Evolutionary conservation across 2,888 invertebrate species (phyloP).

Genomic region (Sinotaia quadrata): DNA sequence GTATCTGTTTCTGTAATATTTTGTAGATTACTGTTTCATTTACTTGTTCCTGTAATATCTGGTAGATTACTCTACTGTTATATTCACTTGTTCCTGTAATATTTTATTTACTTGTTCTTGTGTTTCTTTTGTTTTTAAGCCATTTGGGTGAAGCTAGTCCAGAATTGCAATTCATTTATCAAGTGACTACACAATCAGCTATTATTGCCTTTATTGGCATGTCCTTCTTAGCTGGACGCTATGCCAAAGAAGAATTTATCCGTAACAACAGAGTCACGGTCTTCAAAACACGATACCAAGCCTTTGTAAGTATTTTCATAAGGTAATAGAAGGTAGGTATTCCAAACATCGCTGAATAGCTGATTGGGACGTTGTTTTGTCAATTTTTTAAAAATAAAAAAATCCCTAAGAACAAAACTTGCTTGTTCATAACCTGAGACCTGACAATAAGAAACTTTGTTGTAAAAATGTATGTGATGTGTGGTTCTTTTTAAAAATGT

Average conservation of each 20-base stretch:
- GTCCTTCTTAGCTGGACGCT: slow-evolving; percentile 16
- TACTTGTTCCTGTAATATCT: background rate
- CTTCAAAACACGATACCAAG: slow-evolving; percentile 27
- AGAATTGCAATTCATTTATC: slow-evolving; percentile 14
- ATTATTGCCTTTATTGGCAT: slow-evolving; percentile 2
- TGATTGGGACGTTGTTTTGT: too few species aligned
- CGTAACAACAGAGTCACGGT: slow-evolving; percentile 18
- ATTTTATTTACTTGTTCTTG: slow-evolving; percentile 1
- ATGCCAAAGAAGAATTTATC: slow-evolving; percentile 25
- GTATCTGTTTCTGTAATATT: too few species aligned
- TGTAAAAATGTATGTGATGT: too few species aligned
- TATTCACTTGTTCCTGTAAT: slow-evolving; percentile 15
- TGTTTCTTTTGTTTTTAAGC: slow-evolving; percentile 3
- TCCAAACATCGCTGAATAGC: too few species aligned
- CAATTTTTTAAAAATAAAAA: too few species aligned
- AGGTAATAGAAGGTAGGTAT: too few species aligned
- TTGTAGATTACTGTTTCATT: too few species aligned
- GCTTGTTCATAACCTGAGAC: too few species aligned
- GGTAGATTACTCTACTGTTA: too few species aligned
- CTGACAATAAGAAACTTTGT: too few species aligned
- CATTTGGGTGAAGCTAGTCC: slow-evolving; percentile 16
- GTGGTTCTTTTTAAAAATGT: too few species aligned
- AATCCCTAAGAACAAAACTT: too few species aligned
- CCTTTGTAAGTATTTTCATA: slow-evolving; percentile 16
- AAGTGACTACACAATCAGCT: slow-evolving; percentile 16